phyloP scores from a whole-genome alignment of 2,113 vertebrate genomes.

The Barnardius zonarius region DNA sequence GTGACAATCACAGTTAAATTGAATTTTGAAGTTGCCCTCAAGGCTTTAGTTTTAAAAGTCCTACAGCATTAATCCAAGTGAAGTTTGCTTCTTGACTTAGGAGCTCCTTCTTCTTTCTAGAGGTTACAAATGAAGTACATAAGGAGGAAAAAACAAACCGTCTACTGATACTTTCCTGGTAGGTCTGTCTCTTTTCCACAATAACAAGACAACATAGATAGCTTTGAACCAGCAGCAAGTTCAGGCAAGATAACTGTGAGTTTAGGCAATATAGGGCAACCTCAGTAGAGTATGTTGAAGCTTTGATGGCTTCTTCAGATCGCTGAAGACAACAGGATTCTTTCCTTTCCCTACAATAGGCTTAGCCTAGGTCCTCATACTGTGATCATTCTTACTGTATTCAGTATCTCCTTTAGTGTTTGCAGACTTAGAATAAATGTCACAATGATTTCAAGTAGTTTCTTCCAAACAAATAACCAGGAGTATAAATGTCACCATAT shows the following conservation, averaged over 20 bases:
- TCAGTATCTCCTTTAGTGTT: not conserved
- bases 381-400: not conserved
- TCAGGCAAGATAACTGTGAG: not conserved
- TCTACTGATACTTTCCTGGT: not conserved
- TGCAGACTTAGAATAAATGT: not conserved
- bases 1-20: not conserved
- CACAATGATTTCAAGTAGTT: not conserved
- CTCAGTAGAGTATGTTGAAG: not conserved
- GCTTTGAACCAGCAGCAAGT: not conserved
- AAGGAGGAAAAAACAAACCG: not conserved
- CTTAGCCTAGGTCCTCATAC: not conserved
- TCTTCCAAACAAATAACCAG: not conserved
- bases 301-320: not conserved
- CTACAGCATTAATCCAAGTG: not conserved
- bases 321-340: accelerated
- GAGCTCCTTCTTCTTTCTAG: not conserved
- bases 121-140: not conserved
- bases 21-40: not conserved
- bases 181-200: not conserved
- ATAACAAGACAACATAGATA: not conserved
- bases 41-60: not conserved
- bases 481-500: not conserved
- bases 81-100: not conserved
- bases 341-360: not conserved
- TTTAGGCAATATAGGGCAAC: not conserved